Evolutionary conservation across 1,140 invertebrate genomes (phyloP), one percentile per base, ranked within the genome.

Genomic region (Aradophagus sp.): DNA sequence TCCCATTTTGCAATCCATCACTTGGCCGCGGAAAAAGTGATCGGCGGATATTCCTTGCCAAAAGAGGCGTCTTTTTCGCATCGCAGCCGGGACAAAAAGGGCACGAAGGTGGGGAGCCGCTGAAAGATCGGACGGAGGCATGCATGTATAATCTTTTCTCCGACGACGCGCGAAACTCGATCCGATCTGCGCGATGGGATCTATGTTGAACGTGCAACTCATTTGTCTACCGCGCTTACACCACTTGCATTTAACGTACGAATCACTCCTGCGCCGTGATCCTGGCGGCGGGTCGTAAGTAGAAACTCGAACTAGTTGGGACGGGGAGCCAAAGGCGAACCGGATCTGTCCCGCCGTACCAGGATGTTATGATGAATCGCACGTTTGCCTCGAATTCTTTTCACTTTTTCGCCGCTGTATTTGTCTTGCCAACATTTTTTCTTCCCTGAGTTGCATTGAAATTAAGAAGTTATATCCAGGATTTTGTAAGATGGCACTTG

Each of bases 161-260:
- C 76, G 76, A 78, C 77, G 77, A 80, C 74, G 73, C 77, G 76
- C 81, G 81, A 83, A 84, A 84, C 78, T 79, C 76, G 80, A 84
- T 78, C 80, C 81, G 82, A 84, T 84, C 82, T 80, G 34, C 56
- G 38, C 74, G 53, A 69, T 70, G 74, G 73, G 75, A 84, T 84
- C 82, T 83, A 83, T 83, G 81, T 83, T 78, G 81, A 83, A 82
- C 80, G 80, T 73, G 75, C 72, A 55, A 74, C 59, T 79, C 81
- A 84, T 84, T 84, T 83, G 82, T 84, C 82, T 84, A 82, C 78
- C 74, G 71, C 69, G 56, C 72, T 79, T 79, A 79, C 72, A 63
- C 67, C 32, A 36, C 27, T 55, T 75, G 70, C 67, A 76, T 73
- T 79, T 80, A 74, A 75, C 73, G 73, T 47, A 35, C 48, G 65